Evolutionary conservation across 2,797 vertebrate species (phyloP).

Genomic region (Philypnodon macrostomus): DNA sequence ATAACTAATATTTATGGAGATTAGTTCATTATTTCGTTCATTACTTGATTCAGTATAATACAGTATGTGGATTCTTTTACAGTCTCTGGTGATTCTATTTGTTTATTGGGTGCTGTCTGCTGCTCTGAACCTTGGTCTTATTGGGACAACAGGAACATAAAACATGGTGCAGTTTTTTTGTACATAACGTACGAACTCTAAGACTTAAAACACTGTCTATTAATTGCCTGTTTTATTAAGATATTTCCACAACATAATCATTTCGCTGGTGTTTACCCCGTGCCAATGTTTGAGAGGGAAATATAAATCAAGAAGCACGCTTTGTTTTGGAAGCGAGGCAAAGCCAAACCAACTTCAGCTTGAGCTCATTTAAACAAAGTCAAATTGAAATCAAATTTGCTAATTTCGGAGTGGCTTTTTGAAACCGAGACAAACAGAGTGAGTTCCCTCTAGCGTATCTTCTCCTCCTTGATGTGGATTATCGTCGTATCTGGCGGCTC

Average conservation of each 20-base stretch:
- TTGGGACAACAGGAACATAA: too few relatives aligned
- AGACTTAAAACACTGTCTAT: too few relatives aligned
- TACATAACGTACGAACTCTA: too few relatives aligned
- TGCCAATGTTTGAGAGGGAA: conserved; percentile 16
- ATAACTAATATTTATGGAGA: too few relatives aligned
- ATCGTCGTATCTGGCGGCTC: conserved; percentile 54
- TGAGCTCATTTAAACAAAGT: conserved; percentile 2
- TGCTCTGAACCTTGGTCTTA: too few relatives aligned
- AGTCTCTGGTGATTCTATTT: background rate
- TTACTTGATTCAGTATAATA: too few relatives aligned
- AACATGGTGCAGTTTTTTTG: too few relatives aligned
- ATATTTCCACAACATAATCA: background rate
- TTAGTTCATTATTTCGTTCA: too few relatives aligned
- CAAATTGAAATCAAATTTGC: conserved; percentile 39
- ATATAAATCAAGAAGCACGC: conserved; percentile 9
- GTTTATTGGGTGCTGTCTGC: background rate
- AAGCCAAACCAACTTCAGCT: conserved; percentile 20
- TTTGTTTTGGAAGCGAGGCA: conserved; percentile 16
- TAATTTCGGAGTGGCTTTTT: conserved; percentile 31
- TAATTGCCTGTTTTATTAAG: background rate
- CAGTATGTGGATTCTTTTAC: too few relatives aligned
- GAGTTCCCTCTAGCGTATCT: conserved; percentile 27
- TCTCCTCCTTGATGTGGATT: conserved; percentile 41
- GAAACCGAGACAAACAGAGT: conserved; percentile 41
- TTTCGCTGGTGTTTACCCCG: background rate